Base-by-base conservation (phyloP, 2,888 invertebrate genomes). In the Oxytorus armatus region DNA sequence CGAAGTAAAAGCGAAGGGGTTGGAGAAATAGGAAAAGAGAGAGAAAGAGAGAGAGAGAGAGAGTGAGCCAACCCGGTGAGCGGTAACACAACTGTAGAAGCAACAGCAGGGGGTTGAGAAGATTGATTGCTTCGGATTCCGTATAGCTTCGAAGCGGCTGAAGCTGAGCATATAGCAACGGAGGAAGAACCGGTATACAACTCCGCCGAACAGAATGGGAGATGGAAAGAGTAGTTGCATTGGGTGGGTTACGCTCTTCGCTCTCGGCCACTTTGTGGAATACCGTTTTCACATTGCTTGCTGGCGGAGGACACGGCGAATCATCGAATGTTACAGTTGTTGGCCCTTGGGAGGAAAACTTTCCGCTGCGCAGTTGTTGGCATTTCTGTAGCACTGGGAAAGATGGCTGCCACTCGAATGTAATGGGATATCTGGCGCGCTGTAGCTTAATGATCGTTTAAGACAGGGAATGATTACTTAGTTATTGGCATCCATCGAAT, bases 81-180 rank as follows among this genome's bases (percentile, higher is more conserved):
- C 55, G 42, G 73, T 68, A 61, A 49, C 21, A 49, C 72, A 63
- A 49, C 47, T 76, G 77, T 36, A 63, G 55, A 65, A 55, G 55
- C 69, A 68, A 21, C 55, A 68, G 65, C 42, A 39, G 55, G 69
- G 66, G 74, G 55, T 70, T 18, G 74, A 42, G 76, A 87, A 87
- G 87, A 87, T 87, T 86, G 87, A 87, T 87, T 85, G 83, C 85
- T 75, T 85, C 77, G 86, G 84, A 86, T 85, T 79, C 73, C 76
- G 61, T 80, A 81, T 85, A 42, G 42, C 25, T 10, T 74, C 80
- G 78, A 66, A 77, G 18, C 51, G 70, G 61, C 42, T 29, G 75
- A 61, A 66, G 44, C 61, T 51, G 63, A 47, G 25, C 16, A 51
- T 25, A 63, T 69, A 36, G 44, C 36, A 25, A 59, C n/a, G 55